Base-by-base conservation (phyloP, 2,113 vertebrate genomes). In the Psittacus erithacus region DNA sequence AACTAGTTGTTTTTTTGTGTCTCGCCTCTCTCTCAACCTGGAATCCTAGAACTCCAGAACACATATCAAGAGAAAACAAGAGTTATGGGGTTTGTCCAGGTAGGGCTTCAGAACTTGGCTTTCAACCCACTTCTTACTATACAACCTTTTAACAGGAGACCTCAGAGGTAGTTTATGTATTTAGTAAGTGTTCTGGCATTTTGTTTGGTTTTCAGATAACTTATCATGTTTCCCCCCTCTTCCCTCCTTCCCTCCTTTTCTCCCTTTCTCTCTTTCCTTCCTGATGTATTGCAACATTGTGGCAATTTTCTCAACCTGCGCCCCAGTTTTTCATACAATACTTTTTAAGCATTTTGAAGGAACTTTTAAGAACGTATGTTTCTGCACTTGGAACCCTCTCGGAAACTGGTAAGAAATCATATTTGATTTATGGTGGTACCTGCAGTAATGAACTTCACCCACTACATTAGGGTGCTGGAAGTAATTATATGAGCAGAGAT, bases 181-280 rank as follows among this genome's bases (percentile, higher is more conserved):
- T 86, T 81, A 46, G 77, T 38, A 49, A 68, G 13, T 22, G 0
- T 59, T 88, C 16, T 49, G 16, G 12, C 44, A 22, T 63, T 91
- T 79, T 84, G 0, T 15, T n/a, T 64, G 27, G 6, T 65, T 87
- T 84, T 78, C 33, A 46, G 4, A 55, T 74, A 55, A 47, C 7
- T 10, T 60, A 41, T 1, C 9, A 60, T 16, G 2, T 65, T 65
- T 44, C 8, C 52, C 7, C 7, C 2, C 4, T 7, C 1, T 10
- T 5, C 3, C 12, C 1, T 0, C 3, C 3, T 24, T 46, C 27
- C 11, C 1, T 44, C 1, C 4, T 13, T 39, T 64, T 35, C 22
- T 50, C 9, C 10, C 3, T 62, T 53, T 44, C 50, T 65, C 4
- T 9, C 16, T 55, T 4, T 60, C 6, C 11, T 46, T 69, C 14